Conservation (phyloP, 1,140 invertebrate genomes). For the Lepeophtheirus salmonis region DNA sequence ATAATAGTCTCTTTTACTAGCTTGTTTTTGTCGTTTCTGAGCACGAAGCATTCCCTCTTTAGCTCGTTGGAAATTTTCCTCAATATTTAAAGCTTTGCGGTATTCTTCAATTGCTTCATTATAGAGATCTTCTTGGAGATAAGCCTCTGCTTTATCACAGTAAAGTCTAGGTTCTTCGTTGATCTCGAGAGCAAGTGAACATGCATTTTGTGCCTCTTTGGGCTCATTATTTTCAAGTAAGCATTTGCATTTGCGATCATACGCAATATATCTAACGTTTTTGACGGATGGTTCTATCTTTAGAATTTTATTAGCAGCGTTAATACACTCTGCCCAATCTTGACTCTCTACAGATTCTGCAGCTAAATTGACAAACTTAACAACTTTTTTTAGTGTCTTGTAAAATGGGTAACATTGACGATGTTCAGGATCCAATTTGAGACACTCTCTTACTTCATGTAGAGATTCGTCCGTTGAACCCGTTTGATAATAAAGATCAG, state of each 20-base stretch:
- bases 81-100: conserved; percentile 64
- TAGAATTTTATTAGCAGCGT: conserved; percentile 44
- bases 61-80: conserved; percentile 55
- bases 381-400: conserved; percentile 90
- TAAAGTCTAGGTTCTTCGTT: conserved; percentile 53
- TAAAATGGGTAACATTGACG: conserved; percentile 89
- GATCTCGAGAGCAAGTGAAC: conserved; percentile 57
- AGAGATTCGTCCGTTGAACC: conserved; percentile 79
- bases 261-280: conserved; percentile 51
- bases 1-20: conserved; percentile 90
- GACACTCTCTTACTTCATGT: conserved; percentile 68
- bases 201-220: conserved; percentile 46
- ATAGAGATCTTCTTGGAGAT: conserved; percentile 70
- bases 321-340: conserved; percentile 53
- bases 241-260: conserved; percentile 52
- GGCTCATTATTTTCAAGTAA: conserved; percentile 41
- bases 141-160: conserved; percentile 80
- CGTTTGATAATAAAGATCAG: conserved; percentile 62
- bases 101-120: conserved; percentile 78
- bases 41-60: conserved; percentile 72
- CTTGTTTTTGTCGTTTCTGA: conserved; percentile 80
- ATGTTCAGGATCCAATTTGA: conserved; percentile 94
- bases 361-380: conserved; percentile 56
- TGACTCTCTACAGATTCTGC: conserved; percentile 45
- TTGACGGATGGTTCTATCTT: conserved; percentile 46